Evolutionary conservation across 53 echinoderm and acorn worm genomes (phyloP).

Genomic region (Apostichopus leukothele): DNA sequence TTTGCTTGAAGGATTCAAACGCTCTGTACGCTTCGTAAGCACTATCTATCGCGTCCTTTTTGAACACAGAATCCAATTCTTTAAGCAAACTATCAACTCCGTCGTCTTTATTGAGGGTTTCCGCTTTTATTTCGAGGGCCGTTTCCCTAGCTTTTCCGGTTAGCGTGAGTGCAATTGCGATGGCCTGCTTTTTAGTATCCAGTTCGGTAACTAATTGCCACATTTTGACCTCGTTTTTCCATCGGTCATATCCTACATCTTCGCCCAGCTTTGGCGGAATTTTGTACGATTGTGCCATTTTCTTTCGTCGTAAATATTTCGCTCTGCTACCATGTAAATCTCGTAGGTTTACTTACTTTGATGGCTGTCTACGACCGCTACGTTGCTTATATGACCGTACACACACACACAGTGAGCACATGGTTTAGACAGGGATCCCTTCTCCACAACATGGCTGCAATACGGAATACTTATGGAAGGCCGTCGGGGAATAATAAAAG

Average conservation of each 20-base stretch:
- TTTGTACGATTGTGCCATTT: too few species aligned
- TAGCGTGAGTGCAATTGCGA: not conserved
- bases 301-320: too few species aligned
- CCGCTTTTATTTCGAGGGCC: not conserved
- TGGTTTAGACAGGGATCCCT: too few species aligned
- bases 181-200: not conserved
- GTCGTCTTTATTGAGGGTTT: not conserved
- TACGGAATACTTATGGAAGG: too few species aligned
- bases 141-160: slow-evolving; percentile 22
- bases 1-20: not conserved
- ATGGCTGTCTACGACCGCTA: too few species aligned
- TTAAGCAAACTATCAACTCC: slow-evolving; percentile 20
- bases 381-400: too few species aligned
- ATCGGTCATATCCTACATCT: not conserved
- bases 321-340: too few species aligned
- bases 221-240: slow-evolving; percentile 18
- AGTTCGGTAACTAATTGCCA: slow-evolving; percentile 14
- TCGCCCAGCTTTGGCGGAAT: too few species aligned
- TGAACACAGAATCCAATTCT: slow-evolving; percentile 2
- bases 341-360: too few species aligned
- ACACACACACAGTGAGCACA: too few species aligned
- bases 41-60: slow-evolving; percentile 27
- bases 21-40: slow-evolving; percentile 15
- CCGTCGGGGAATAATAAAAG: too few species aligned
- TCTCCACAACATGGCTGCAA: too few species aligned